Conservation (phyloP, 2,888 invertebrate species). For the Sesia bembeciformis region DNA sequence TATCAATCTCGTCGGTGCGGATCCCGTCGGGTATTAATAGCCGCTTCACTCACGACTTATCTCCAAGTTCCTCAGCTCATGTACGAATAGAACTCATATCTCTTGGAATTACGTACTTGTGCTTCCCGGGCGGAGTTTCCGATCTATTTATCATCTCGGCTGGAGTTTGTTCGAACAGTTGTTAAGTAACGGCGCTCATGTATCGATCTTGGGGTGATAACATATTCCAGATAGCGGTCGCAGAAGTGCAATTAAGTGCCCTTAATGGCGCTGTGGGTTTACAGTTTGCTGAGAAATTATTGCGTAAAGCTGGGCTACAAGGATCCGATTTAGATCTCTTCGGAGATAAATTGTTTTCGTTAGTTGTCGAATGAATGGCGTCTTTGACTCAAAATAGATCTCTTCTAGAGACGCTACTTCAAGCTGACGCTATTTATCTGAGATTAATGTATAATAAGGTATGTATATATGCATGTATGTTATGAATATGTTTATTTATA, state of each 20-base stretch:
- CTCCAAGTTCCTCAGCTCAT: not conserved
- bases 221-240: not conserved
- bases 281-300: too few relatives aligned
- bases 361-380: too few relatives aligned
- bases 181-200: slow-evolving; percentile 5
- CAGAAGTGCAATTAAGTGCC: not conserved
- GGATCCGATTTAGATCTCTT: not conserved
- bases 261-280: too few relatives aligned
- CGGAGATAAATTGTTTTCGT: not conserved
- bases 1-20: slow-evolving; percentile 1
- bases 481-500: too few relatives aligned
- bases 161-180: slow-evolving; percentile 5
- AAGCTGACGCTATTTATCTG: too few relatives aligned
- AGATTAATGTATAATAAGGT: too few relatives aligned
- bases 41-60: slow-evolving; percentile 11
- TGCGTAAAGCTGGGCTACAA: too few relatives aligned
- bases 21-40: slow-evolving; percentile 10
- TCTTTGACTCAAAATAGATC: too few relatives aligned
- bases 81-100: slow-evolving; percentile 16
- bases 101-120: slow-evolving; percentile 11
- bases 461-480: too few relatives aligned
- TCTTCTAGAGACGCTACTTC: too few relatives aligned
- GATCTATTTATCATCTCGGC: slow-evolving; percentile 18
- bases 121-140: slow-evolving; percentile 4
- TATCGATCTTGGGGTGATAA: not conserved